Evolutionary conservation across 30 jellyfish, hydroid and myxozoan species (phyloP), one percentile per base, ranked within the genome.

Genomic region (Phacellophora camtschatica): DNA sequence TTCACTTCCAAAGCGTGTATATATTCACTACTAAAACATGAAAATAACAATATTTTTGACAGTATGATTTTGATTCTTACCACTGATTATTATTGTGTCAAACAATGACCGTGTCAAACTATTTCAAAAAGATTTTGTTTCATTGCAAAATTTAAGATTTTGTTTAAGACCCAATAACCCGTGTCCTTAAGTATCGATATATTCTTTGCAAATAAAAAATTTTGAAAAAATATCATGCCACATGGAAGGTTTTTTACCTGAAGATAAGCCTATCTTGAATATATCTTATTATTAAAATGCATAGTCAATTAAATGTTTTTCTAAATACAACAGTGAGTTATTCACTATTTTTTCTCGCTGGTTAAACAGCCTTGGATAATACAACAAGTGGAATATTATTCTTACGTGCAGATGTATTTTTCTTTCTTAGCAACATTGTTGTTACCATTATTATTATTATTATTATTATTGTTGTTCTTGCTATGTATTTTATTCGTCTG

Each of bases 301-400:
- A 20, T 57, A 57, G 71, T 57, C 42, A 66, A 11, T 42, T 66
- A 34, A 33, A 35, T 24, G 37, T 66, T 36, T 19, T 41, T 34
- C 63, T 34, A 74, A 31, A 31, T 62, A 33, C 69, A 42, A 72
- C 30, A 81, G 24, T 80, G 39, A 31, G 8, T 45, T 3, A 36
- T 19, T 25, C 50, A 22, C 20, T 20, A 34, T 41, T 57, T 46
- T 65, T 51, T 59, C 77, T 32, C 6, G 90, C 90, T 78, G 90
- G 90, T 78, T 78, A 27, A 62, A 59, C 90, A 78, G 90, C 90
- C 69, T 1, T 24, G 41, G 81, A 36, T 35, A 66, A 36, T 35
- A 30, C 49, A 12, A 6, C 28, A 42, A 20, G 30, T 49, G 32
- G 86, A 42, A 55, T 72, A 61, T 61, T 61, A 24, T 61, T 7